A percentile compares a stretch with the other conserved stretches of the same genome.
Conservation (phyloP, 37 sponge, comb jelly and placozoan species). For the Spongilla lacustris region DNA sequence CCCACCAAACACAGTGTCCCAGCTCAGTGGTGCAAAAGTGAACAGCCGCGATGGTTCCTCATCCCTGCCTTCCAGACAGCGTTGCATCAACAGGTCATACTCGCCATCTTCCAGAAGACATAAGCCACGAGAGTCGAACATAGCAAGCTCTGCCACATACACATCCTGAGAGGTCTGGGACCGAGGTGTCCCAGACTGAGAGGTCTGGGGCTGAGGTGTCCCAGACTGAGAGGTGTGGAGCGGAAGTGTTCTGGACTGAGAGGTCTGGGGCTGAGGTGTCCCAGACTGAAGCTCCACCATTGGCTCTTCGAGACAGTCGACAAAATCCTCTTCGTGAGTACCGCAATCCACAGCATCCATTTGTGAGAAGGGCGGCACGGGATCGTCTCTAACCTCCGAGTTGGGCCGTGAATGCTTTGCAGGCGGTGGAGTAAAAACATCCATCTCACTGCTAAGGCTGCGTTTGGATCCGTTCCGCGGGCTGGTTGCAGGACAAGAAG, state of each 20-base stretch:
- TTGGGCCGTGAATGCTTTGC: background rate
- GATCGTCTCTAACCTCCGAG: background rate
- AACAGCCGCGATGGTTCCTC: background rate
- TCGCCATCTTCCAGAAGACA: conserved; percentile 71
- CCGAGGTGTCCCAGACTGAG: background rate
- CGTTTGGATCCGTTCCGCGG: background rate
- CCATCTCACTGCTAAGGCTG: background rate
- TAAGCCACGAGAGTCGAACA: conserved; percentile 66
- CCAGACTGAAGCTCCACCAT: background rate
- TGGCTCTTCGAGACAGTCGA: background rate
- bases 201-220: no score
- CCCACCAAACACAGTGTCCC: conserved; percentile 63
- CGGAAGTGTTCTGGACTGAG: no score
- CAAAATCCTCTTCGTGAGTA: background rate
- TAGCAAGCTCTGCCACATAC: conserved; percentile 57
- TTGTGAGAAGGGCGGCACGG: background rate
- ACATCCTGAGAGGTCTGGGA: conserved; percentile 9
- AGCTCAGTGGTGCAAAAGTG: conserved; percentile 42
- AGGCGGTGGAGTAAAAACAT: background rate
- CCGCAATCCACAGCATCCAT: background rate
- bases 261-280: background rate
- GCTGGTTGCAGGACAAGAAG: background rate
- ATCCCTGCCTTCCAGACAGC: background rate
- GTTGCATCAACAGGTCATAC: conserved; percentile 55
- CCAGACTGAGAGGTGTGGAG: no score